phyloP scores from a whole-genome alignment of 1,140 invertebrate species.

The Calycopis cecrops region DNA sequence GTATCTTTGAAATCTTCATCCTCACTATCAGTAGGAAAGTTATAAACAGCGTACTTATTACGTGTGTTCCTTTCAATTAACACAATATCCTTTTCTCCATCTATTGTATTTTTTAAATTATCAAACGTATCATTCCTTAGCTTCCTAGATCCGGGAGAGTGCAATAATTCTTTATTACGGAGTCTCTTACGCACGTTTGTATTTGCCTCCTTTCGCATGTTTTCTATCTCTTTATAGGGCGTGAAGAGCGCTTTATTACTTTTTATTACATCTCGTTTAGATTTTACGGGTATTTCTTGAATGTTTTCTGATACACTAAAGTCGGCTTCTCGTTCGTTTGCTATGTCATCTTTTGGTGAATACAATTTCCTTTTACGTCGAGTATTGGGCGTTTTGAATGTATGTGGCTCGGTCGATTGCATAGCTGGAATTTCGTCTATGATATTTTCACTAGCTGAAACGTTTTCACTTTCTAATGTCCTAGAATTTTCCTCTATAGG shows the following conservation, averaged over 20 bases:
- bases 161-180: conserved; percentile 18
- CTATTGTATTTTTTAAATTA: conserved; percentile 36
- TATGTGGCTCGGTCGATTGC: neutral
- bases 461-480: too few species aligned
- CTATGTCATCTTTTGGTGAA: conserved; percentile 44
- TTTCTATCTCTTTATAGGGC: conserved; percentile 51
- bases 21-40: conserved; percentile 52
- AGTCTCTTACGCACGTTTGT: conserved; percentile 29
- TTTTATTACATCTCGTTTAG: conserved; percentile 17
- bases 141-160: conserved; percentile 40
- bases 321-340: neutral
- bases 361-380: conserved; percentile 54
- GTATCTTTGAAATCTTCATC: conserved; percentile 45
- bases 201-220: conserved; percentile 29
- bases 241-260: conserved; percentile 23
- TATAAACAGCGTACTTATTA: conserved; percentile 35
- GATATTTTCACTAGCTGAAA: too few species aligned
- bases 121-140: conserved; percentile 49
- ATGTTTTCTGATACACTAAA: neutral
- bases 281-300: neutral
- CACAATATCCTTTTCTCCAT: conserved; percentile 31
- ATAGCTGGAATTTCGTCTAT: too few species aligned
- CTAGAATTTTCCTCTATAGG: neutral
- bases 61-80: conserved; percentile 31
- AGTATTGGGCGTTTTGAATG: conserved; percentile 26